Conservation (phyloP, 92 coral and sea anemone species). For the Isaurus tuberculatus region DNA sequence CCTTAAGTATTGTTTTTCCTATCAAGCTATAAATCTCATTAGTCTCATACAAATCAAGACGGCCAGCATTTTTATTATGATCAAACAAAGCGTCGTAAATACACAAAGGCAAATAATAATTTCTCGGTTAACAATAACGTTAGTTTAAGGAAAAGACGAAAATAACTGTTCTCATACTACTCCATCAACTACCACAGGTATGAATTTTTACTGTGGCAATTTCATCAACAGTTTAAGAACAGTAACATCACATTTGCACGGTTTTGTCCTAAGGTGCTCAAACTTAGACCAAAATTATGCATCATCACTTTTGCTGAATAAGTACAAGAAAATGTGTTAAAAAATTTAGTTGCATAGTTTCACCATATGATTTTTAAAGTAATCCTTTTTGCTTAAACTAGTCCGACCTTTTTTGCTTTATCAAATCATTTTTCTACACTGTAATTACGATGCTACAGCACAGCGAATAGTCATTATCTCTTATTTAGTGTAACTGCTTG, state of each 20-base stretch:
- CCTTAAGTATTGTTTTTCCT: too few species aligned
- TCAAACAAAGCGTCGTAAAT: too few species aligned
- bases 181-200: slow-evolving; percentile 18
- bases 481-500: not conserved
- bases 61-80: too few species aligned
- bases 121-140: too few species aligned
- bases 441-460: not conserved
- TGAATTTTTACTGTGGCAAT: not conserved
- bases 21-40: too few species aligned
- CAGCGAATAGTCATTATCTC: not conserved
- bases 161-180: not conserved
- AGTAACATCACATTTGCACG: not conserved
- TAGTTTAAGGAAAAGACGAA: too few species aligned
- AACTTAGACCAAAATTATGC: not conserved
- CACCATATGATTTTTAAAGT: not conserved
- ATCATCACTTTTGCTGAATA: not conserved
- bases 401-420: too few species aligned
- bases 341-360: not conserved
- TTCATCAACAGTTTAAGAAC: slow-evolving; percentile 14
- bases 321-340: not conserved
- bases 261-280: not conserved
- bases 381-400: too few species aligned
- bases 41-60: too few species aligned
- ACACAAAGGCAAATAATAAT: too few species aligned
- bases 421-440: too few species aligned